Base-by-base conservation (phyloP, 2,113 vertebrate species). In the Rhinolophus sinicus region DNA sequence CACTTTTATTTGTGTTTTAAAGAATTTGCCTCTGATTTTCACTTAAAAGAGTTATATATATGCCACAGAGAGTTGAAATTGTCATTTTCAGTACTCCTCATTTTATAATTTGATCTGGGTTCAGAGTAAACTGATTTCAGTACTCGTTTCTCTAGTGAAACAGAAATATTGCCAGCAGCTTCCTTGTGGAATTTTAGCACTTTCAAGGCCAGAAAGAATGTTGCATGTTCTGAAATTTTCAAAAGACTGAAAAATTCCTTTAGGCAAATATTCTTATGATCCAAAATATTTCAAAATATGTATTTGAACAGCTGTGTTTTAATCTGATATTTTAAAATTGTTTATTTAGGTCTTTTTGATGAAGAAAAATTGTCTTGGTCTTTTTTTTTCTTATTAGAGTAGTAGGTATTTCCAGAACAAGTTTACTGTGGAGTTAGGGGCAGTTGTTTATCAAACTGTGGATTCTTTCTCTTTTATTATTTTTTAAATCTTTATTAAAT, bases 241-340 rank as follows among this genome's bases (percentile, higher is more conserved):
- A 93, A 94, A 93, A 77, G 73, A 95, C 1, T 78, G 93, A 92
- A 89, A 93, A 88, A 77, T 73, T 87, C 88, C 77, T 95, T 62
- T 44, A 93, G 94, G 94, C 75, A 91, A 93, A 95, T 50, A 89
- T 22, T 73, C 73, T 96, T 83, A 30, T 88, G 47, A 87, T 95
- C 26, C 50, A 56, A 87, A 96, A 84, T 88, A 73, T 97, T 91
- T 97, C 81, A 95, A 94, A 94, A 90, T 93, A 90, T 80, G 30
- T 92, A 16, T 96, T 97, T 97, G 77, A 85, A 82, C 38, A 77
- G 13, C 28, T 97, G 35, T 96, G 7, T 82, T 97, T 97, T 56
- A 75, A 89, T 84, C 67, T 93, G 91, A 73, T 96, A 81, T 85
- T 97, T 95, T 94, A 3, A 77, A 90, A 62, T 38, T 33, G 4